Conservation (phyloP, 2,113 vertebrate genomes). For the Chaetorhynchus papuensis region DNA sequence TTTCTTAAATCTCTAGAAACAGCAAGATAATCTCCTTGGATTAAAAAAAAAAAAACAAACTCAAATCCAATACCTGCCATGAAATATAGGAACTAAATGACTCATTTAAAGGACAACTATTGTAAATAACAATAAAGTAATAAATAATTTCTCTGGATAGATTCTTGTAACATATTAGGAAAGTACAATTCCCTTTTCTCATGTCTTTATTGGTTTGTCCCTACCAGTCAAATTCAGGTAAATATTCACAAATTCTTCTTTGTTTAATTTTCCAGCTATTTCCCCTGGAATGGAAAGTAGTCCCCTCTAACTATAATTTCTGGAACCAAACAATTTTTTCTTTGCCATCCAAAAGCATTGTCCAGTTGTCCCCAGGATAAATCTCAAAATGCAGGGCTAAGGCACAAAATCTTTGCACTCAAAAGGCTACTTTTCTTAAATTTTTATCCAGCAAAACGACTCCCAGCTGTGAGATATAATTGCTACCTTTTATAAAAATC, state of each 20-base stretch:
- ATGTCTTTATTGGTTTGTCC: background rate
- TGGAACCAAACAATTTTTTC: background rate
- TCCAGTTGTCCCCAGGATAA: background rate
- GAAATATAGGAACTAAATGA: background rate
- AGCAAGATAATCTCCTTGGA: background rate
- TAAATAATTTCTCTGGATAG: background rate
- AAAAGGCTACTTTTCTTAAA: background rate
- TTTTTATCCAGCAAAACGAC: background rate
- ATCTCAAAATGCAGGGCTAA: background rate
- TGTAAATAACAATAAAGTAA: background rate
- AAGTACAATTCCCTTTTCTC: background rate
- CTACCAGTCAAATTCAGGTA: background rate
- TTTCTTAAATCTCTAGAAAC: background rate
- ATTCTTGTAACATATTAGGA: background rate
- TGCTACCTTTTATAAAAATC: background rate
- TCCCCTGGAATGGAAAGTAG: background rate
- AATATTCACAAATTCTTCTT: background rate
- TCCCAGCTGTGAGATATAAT: background rate
- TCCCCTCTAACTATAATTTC: background rate
- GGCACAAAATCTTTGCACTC: background rate
- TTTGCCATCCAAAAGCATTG: background rate
- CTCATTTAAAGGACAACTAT: background rate
- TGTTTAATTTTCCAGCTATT: background rate
- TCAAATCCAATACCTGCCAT: background rate
- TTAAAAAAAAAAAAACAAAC: background rate